These are phyloP conservation scores for Lepilemur septentrionalis DNA, from an alignment of 2,797 vertebrate genomes.

Conservation along the genomic window DNA sequence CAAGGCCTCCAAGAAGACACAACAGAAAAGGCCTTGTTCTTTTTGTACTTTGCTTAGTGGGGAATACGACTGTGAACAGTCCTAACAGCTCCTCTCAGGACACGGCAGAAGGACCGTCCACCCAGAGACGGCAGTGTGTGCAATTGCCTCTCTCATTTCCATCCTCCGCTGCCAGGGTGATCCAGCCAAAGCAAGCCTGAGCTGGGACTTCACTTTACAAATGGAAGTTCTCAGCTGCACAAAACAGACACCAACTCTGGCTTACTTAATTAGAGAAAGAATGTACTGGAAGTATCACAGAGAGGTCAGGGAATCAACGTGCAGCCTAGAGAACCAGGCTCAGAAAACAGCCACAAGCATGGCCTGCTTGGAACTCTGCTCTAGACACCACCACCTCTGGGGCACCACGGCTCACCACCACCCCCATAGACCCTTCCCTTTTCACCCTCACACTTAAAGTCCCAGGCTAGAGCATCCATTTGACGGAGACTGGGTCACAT, in stretches of 20 bases:
- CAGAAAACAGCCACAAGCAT: background rate
- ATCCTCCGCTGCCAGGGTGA: background rate
- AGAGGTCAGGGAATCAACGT: background rate
- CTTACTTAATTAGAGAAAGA: background rate
- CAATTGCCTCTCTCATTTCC: background rate
- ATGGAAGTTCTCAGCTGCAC: background rate
- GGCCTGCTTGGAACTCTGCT: background rate
- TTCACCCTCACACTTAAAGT: background rate
- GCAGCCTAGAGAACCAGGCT: background rate
- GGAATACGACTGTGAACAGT: background rate
- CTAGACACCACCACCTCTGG: background rate
- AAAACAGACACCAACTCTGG: background rate
- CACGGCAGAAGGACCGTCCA: background rate
- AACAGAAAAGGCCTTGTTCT: background rate
- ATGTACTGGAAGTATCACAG: background rate
- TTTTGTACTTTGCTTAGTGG: background rate
- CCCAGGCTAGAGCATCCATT: background rate
- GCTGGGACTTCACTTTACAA: background rate
- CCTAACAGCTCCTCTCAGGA: background rate
- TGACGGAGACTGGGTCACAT: background rate
- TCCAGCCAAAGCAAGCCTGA: background rate
- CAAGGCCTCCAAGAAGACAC: background rate
- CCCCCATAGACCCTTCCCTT: rapidly evolving
- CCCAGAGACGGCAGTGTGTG: rapidly evolving
- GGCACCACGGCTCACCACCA: background rate